phyloP scores from a whole-genome alignment of 1,140 invertebrate genomes.

The Bombus haemorrhoidalis region DNA sequence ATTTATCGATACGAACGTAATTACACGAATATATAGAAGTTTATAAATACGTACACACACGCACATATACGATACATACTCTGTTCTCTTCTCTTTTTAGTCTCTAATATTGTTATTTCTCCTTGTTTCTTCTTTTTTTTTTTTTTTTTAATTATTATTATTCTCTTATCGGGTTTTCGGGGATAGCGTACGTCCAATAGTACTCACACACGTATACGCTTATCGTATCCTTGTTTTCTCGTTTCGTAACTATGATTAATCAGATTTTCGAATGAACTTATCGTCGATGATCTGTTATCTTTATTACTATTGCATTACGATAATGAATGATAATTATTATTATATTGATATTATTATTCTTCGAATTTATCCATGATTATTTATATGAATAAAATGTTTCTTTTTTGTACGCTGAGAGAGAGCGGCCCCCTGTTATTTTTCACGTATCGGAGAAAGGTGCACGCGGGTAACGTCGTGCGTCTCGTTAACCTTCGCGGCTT shows the following conservation, averaged over 20 bases:
- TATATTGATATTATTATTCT: slow-evolving; percentile 56
- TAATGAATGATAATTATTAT: slow-evolving; percentile 35
- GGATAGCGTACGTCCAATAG: slow-evolving; percentile 28
- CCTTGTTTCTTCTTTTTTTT: background rate
- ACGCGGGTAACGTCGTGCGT: slow-evolving; percentile 39
- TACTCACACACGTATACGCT: slow-evolving; percentile 36
- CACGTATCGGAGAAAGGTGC: slow-evolving; percentile 62
- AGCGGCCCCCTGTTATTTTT: slow-evolving; percentile 55
- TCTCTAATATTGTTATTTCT: background rate
- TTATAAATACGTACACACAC: slow-evolving; percentile 32
- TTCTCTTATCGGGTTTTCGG: slow-evolving; percentile 44
- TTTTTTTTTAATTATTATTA: background rate
- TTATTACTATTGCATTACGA: slow-evolving; percentile 32
- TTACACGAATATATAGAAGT: slow-evolving; percentile 14
- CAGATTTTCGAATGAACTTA: slow-evolving; percentile 4
- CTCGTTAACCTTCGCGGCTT: slow-evolving; percentile 48
- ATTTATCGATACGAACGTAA: slow-evolving; percentile 46
- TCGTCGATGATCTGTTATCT: slow-evolving; percentile 36
- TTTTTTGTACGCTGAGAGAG: slow-evolving; percentile 61
- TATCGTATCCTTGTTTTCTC: slow-evolving; percentile 38
- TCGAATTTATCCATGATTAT: slow-evolving; percentile 41
- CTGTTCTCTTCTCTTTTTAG: background rate
- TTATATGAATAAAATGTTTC: slow-evolving; percentile 55
- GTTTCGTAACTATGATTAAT: slow-evolving; percentile 31
- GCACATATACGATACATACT: background rate